Percentiles rank a stretch among this genome's conserved stretches.
Evolutionary conservation across 2,113 vertebrate species (phyloP).

Genomic region (Otus sunia): DNA sequence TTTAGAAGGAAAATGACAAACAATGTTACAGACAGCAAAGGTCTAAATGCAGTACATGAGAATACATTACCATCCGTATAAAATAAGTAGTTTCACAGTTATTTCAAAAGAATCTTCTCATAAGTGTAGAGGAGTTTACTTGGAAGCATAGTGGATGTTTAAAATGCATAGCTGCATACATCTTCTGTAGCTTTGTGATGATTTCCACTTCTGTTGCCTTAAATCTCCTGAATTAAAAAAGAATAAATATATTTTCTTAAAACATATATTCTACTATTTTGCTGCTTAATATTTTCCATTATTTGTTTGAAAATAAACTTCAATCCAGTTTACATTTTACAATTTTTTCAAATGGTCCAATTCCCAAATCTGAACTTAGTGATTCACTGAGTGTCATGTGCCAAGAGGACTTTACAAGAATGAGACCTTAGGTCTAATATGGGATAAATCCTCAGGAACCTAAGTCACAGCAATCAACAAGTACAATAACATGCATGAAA

Average conservation of each 20-base stretch:
- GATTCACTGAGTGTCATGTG: background rate
- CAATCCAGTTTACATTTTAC: background rate
- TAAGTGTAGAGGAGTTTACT: background rate
- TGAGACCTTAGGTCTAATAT: background rate
- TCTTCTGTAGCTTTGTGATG: background rate
- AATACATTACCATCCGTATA: background rate
- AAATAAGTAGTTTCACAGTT: background rate
- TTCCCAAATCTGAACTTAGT: background rate
- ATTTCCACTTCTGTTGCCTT: background rate
- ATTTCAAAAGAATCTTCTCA: background rate
- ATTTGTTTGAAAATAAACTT: background rate
- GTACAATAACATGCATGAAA: background rate
- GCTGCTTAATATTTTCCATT: background rate
- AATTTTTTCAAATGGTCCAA: background rate
- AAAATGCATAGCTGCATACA: background rate
- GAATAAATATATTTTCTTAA: background rate
- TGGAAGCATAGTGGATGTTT: background rate
- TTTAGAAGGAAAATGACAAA: background rate
- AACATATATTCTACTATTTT: background rate
- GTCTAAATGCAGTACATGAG: background rate
- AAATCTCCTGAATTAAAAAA: slow-evolving; percentile 48
- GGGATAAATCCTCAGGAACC: background rate
- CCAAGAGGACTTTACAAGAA: background rate
- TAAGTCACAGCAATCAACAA: background rate
- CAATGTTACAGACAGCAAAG: background rate